phyloP scores from a whole-genome alignment of 2,797 vertebrate genomes.

The Chromobotia macracanthus region DNA sequence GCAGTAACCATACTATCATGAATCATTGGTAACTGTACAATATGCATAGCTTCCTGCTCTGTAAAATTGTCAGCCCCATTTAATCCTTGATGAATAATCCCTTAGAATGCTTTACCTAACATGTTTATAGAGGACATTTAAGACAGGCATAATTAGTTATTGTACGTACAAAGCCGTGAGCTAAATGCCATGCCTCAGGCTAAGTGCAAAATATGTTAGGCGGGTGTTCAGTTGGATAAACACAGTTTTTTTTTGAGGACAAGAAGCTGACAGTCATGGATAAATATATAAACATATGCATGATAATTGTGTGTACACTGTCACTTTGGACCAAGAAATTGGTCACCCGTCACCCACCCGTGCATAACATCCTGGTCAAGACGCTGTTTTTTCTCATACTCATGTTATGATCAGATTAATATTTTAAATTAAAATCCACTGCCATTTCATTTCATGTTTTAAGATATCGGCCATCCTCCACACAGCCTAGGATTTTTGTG shows the following conservation, averaged over 20 bases:
- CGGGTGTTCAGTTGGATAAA: slow-evolving; percentile 40
- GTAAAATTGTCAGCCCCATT: slow-evolving; percentile 36
- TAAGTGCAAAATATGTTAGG: slow-evolving; percentile 35
- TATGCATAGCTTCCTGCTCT: slow-evolving; percentile 2
- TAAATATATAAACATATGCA: slow-evolving; percentile 13
- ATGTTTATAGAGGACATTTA: slow-evolving; percentile 34
- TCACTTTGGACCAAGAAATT: background rate
- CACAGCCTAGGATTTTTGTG: slow-evolving; percentile 7
- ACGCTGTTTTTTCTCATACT: background rate
- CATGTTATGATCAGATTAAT: background rate
- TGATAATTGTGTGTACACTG: background rate
- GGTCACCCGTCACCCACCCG: background rate
- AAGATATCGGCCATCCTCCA: background rate
- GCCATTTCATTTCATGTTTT: background rate
- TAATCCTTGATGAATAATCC: slow-evolving; percentile 30
- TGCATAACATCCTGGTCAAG: background rate
- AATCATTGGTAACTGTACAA: background rate
- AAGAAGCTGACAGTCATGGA: slow-evolving; percentile 13
- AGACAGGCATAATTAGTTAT: slow-evolving; percentile 36
- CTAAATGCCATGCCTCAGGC: slow-evolving; percentile 33
- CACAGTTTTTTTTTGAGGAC: slow-evolving; percentile 35
- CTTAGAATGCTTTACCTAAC: slow-evolving; percentile 33
- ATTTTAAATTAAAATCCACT: background rate
- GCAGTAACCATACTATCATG: no score
- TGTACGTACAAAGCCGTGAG: slow-evolving; percentile 47